Base-by-base conservation (phyloP, 2,797 vertebrate genomes). In the Sebastes variabilis region DNA sequence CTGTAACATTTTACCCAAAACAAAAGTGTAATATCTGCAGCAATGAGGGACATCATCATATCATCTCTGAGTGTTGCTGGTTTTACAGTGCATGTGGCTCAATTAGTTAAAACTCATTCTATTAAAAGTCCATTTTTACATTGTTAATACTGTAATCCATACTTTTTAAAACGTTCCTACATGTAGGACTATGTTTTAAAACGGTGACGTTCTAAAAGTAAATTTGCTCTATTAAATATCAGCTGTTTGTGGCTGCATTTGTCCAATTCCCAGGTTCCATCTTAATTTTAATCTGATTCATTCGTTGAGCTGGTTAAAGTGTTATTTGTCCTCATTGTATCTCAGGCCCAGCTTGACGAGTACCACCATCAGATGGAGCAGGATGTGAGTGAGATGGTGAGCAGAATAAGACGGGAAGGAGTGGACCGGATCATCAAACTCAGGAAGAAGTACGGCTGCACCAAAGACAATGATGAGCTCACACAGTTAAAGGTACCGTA, bases 331-430 rank as follows among this genome's bases (percentile, higher is more conserved):
- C 5, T 22, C 20, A 6, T n/a, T 34, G 60, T 12, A n/a, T 61
- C 62, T 34, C 90, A 97, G 96, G 92, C 91, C 38, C 90, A 91
- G 58, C 83, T 94, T 22, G 94, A 96, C 55, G 90, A 95, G 85
- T 90, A 90, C 83, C 91, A 77, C 24, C 49, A 86, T 83, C 92
- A 85, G 83, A 94, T 94, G 93, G 93, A 94, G 79, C 90, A 91
- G 86, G 14, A 83, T n/a, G 88, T 96, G 72, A 91, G 90, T 77
- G 92, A 94, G 89, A 93, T 95, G 85, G 93, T 96, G 65, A 87
- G 82, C 20, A 89, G 93, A 67, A 92, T 92, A 59, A 94, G 96
- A 88, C 89, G 77, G 29, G 95, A 95, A 30, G 95, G 86, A 16
- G 88, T 79, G 18, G 92, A 95, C 75, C 94, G 79, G 5, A 86